Percentiles rank a stretch among this genome's conserved stretches.
These are phyloP conservation scores for Phengaris arion DNA, from an alignment of 2,888 invertebrate genomes.

Conservation along the genomic window DNA sequence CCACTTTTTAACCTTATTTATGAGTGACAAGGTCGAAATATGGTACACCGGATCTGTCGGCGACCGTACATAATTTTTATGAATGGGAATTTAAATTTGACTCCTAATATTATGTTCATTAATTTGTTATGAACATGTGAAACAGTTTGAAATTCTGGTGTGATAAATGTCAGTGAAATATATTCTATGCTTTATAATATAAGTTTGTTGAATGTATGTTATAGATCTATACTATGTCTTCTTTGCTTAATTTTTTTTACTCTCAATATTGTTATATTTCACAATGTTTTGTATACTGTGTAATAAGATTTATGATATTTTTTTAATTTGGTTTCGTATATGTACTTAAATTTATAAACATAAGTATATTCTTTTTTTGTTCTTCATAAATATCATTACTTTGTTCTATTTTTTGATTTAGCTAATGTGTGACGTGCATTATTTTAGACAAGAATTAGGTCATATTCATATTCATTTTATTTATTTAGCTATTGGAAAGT, in stretches of 20 bases:
- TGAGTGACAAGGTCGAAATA: too few relatives aligned
- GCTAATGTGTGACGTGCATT: neutral
- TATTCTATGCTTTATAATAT: slow-evolving; percentile 1
- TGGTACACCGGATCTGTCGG: too few relatives aligned
- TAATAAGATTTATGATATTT: neutral
- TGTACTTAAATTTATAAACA: neutral
- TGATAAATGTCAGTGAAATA: neutral
- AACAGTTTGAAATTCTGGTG: neutral
- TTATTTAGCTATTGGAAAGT: slow-evolving; percentile 26
- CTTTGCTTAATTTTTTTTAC: neutral
- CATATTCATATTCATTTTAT: slow-evolving; percentile 24
- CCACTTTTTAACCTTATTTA: too few relatives aligned
- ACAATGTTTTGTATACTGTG: neutral
- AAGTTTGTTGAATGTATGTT: slow-evolving; percentile 14
- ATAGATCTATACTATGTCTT: slow-evolving; percentile 2
- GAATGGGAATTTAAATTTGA: too few relatives aligned
- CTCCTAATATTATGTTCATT: neutral
- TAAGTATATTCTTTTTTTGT: neutral
- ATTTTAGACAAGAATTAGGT: slow-evolving; percentile 1
- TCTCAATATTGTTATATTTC: neutral
- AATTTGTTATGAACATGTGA: neutral
- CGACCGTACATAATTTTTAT: too few relatives aligned
- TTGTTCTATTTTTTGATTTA: neutral
- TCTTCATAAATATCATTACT: neutral
- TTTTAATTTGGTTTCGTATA: neutral